Evolutionary conservation across 1,140 invertebrate species (phyloP), one percentile per base, ranked within the genome.

Genomic region (Tetranychus urticae): DNA sequence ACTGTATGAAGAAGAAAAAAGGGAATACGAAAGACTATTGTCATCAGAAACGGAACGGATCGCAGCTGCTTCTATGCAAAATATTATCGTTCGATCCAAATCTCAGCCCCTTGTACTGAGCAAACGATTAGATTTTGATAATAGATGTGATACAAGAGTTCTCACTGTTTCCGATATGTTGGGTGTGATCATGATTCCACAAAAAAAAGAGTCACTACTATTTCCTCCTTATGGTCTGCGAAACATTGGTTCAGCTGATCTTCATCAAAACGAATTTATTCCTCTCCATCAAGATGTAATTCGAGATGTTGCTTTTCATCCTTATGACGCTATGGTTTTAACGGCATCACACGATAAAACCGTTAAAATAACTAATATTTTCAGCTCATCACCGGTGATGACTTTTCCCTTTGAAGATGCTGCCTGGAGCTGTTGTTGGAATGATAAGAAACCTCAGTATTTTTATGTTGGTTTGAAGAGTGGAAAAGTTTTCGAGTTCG

Each of bases 381-480:
- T 71, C 10, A 71, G 65, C 58, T 74, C 72, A 61, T 35, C 72
- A 23, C 66, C 74, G 62, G 31, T 4, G 5, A 23, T 8, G n/a
- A 31, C 50, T n/a, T 77, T 79, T 64, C 65, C 67, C 68, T 70
- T 75, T 3, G 77, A 79, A 2, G 70, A 71, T 39, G 78, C 79
- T 48, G 71, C 87, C 0, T 92, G 88, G 88, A 85, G 86, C 33
- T 88, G 86, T 68, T 79, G 81, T 33, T 86, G 88, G 82, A 83
- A 85, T 68, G 70, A 72, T 6, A 73, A 81, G 14, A 77, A 83
- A 63, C 71, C 75, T 2, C 78, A 84, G 67, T 74, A 82, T 59
- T 83, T 89, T 64, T 81, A 82, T 68, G 78, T 80, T 7, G 86
- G 86, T 1, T 78, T 78, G 0, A 77, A 79, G 46, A 80, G 78